A percentile compares a stretch with the other conserved stretches of the same genome.
Conservation (phyloP, 2,113 vertebrate genomes). For the Pachyramphus minor region DNA sequence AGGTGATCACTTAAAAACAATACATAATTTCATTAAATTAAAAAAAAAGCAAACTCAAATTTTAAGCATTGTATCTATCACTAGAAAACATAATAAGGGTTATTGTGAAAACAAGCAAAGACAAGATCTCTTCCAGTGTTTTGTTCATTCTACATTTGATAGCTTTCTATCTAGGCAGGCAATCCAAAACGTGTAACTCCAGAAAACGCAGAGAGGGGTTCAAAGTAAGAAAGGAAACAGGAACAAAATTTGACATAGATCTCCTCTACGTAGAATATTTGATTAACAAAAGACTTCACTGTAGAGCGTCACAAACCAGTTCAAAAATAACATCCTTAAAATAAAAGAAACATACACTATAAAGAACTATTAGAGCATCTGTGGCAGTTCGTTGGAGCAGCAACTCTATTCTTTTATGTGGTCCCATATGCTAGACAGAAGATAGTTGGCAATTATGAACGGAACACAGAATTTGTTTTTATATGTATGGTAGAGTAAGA, state of each 20-base stretch:
- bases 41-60: neutral
- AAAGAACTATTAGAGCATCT: neutral
- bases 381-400: neutral
- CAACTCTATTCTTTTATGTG: neutral
- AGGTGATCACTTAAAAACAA: neutral
- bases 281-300: neutral
- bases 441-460: neutral
- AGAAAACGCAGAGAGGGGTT: neutral
- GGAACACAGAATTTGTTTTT: neutral
- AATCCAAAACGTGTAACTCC: neutral
- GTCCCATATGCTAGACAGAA: neutral
- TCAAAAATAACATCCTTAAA: neutral
- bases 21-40: neutral
- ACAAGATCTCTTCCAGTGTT: neutral
- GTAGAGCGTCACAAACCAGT: neutral
- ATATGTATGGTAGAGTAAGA: neutral
- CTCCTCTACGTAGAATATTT: neutral
- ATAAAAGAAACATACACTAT: neutral
- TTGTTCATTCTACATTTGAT: neutral
- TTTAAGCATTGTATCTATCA: neutral
- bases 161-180: neutral
- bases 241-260: fast-evolving
- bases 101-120: neutral
- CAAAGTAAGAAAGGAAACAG: neutral
- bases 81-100: neutral